Evolutionary conservation across 2,797 vertebrate genomes (phyloP).

Genomic region (Sparidentex hasta): DNA sequence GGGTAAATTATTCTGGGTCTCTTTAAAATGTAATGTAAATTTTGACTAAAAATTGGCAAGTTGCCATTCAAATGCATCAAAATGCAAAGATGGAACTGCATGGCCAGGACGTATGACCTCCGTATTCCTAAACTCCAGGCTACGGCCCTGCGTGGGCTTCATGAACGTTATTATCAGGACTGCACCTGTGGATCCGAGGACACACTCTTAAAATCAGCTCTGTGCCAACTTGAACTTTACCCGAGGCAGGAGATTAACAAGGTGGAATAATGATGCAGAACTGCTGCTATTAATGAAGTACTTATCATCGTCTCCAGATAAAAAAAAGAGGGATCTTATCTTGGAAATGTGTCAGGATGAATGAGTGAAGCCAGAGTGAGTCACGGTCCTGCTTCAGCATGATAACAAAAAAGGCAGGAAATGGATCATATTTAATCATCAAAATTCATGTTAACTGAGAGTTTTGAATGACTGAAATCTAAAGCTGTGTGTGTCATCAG

Average conservation of each 20-base stretch:
- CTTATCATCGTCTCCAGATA: background rate
- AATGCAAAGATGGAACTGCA: too few relatives aligned
- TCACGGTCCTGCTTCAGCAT: too few relatives aligned
- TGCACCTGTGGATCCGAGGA: background rate
- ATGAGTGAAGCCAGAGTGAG: background rate
- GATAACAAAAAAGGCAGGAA: background rate
- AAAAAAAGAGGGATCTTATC: background rate
- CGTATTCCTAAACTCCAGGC: too few relatives aligned
- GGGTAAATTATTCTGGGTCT: too few relatives aligned
- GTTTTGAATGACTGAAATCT: background rate
- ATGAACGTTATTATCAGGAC: too few relatives aligned
- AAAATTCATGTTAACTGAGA: background rate
- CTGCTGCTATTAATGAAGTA: background rate
- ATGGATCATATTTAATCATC: background rate
- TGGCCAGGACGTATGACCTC: too few relatives aligned
- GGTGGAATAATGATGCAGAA: background rate
- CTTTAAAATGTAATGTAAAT: too few relatives aligned
- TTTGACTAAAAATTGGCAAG: too few relatives aligned
- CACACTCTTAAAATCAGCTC: background rate
- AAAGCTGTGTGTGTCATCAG: background rate
- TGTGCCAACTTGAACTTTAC: background rate
- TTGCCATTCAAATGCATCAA: too few relatives aligned
- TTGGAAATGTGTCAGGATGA: background rate
- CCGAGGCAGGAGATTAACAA: background rate
- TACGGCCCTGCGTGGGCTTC: too few relatives aligned